These are phyloP conservation scores for Trisateles emortualis DNA, from an alignment of 2,888 invertebrate species.

Conservation along the genomic window DNA sequence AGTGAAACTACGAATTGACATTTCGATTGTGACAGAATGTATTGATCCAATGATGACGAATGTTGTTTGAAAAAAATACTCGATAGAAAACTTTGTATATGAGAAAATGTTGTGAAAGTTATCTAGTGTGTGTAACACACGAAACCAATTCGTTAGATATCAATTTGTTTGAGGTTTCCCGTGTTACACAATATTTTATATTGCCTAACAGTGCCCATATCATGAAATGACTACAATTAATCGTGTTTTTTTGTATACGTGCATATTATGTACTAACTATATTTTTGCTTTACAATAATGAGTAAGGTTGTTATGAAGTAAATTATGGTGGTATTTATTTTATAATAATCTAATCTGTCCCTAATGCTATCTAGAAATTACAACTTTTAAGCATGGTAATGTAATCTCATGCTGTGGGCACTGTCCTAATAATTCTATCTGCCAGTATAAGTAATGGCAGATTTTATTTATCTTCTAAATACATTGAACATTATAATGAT, in stretches of 20 bases:
- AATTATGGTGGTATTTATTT: neutral
- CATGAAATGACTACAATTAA: constrained; percentile 46
- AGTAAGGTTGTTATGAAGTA: neutral
- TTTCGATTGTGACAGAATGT: constrained; percentile 28
- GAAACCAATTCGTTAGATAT: constrained; percentile 30
- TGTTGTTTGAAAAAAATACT: constrained; percentile 20
- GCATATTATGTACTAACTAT: neutral
- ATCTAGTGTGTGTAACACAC: constrained; percentile 35
- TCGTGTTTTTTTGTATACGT: neutral
- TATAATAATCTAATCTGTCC: no score
- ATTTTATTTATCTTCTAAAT: constrained; percentile 1
- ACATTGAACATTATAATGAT: neutral
- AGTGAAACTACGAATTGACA: constrained; percentile 18
- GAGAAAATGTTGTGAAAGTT: constrained; percentile 25
- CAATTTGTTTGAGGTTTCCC: constrained; percentile 34
- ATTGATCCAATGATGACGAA: constrained; percentile 28
- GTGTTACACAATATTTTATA: constrained; percentile 41
- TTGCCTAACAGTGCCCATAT: constrained; percentile 62
- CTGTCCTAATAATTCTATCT: constrained; percentile 39
- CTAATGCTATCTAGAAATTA: no score
- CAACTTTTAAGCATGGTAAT: neutral
- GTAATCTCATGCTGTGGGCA: constrained; percentile 62
- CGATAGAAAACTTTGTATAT: neutral
- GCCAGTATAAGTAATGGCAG: constrained; percentile 5
- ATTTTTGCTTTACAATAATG: no score